Evolutionary conservation across 2,888 invertebrate genomes (phyloP).

Genomic region (Macaria liturata): DNA sequence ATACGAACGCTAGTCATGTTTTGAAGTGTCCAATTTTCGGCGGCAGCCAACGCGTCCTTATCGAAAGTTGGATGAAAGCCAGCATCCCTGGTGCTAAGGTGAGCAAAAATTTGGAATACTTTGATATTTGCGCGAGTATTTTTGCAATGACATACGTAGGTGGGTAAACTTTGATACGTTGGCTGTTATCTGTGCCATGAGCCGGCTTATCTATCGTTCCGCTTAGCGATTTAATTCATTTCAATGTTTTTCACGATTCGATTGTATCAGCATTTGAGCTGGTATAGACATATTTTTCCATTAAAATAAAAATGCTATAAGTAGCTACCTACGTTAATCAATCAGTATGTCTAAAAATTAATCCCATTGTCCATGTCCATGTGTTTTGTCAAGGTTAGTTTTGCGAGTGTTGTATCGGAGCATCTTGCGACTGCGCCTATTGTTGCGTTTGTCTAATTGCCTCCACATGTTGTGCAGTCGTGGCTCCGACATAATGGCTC

Average conservation of each 20-base stretch:
- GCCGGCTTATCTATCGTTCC: conserved; percentile 55
- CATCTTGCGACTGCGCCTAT: conserved; percentile 29
- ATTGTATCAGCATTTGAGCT: conserved; percentile 40
- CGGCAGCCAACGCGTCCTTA: conserved; percentile 71
- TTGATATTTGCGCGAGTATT: conserved; percentile 44
- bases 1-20: conserved; percentile 45
- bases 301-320: background rate
- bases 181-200: conserved; percentile 52
- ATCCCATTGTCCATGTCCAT: background rate
- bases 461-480: conserved; percentile 33
- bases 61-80: conserved; percentile 80
- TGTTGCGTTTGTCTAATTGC: conserved; percentile 38
- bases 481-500: conserved; percentile 34
- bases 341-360: too few relatives aligned
- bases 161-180: conserved; percentile 40
- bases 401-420: conserved; percentile 26
- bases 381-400: conserved; percentile 14
- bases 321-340: background rate
- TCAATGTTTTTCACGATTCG: conserved; percentile 47
- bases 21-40: conserved; percentile 67
- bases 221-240: conserved; percentile 47
- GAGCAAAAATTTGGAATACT: conserved; percentile 56
- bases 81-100: conserved; percentile 77
- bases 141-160: conserved; percentile 35
- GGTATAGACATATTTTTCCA: conserved; percentile 2